Evolutionary conservation across 92 coral and sea anemone species (phyloP).

Genomic region (Phenganax stokvisi): DNA sequence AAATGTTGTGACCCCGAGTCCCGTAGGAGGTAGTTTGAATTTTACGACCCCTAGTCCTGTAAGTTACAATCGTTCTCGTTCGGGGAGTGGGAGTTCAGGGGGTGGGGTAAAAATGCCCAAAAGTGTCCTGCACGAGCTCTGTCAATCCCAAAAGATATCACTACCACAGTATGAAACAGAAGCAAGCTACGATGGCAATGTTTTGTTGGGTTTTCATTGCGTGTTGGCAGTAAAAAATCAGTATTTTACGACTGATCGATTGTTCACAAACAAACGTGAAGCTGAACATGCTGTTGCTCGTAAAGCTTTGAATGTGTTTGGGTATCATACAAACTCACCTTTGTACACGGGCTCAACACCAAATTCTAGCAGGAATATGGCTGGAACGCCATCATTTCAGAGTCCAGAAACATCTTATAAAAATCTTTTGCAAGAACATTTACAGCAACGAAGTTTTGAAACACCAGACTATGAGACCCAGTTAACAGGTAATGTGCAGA

Average conservation of each 20-base stretch:
- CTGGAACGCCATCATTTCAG: not conserved
- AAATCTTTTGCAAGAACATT: slow-evolving; percentile 76
- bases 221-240: slow-evolving; percentile 16
- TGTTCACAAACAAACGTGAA: slow-evolving; percentile 26
- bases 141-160: slow-evolving; percentile 49
- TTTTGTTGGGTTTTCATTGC: slow-evolving; percentile 15
- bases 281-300: slow-evolving; percentile 32
- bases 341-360: slow-evolving; percentile 10
- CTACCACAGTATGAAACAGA: slow-evolving; percentile 55
- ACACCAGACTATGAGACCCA: slow-evolving; percentile 60
- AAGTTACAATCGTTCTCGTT: not conserved
- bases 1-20: not conserved
- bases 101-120: slow-evolving; percentile 33
- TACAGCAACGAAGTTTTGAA: slow-evolving; percentile 68
- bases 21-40: not conserved
- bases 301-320: slow-evolving; percentile 16
- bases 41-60: slow-evolving; percentile 1
- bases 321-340: slow-evolving; percentile 25
- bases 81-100: not conserved
- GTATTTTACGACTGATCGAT: not conserved
- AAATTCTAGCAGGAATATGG: not conserved
- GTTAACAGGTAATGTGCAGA: slow-evolving; percentile 47
- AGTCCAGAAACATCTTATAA: slow-evolving; percentile 55
- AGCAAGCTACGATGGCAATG: slow-evolving; percentile 17
- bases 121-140: slow-evolving; percentile 56